phyloP scores from a whole-genome alignment of 2,113 vertebrate genomes.

The Odontesthes bonariensis region DNA sequence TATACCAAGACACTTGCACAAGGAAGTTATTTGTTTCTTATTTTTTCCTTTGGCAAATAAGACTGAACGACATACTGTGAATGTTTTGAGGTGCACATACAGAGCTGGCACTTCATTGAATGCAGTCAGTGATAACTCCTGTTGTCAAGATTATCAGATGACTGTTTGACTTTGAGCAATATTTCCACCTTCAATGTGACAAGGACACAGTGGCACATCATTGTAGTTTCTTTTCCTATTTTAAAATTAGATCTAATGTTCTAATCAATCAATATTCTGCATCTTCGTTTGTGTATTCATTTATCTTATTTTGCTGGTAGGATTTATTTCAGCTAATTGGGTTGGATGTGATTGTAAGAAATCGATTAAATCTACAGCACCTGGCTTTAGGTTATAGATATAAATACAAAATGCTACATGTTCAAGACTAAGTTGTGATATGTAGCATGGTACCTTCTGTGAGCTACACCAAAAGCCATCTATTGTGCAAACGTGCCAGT shows the following conservation, averaged over 20 bases:
- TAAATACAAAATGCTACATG: slow-evolving; percentile 45
- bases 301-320: not conserved
- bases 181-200: slow-evolving; percentile 76
- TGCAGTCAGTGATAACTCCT: slow-evolving; percentile 58
- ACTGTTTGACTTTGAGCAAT: slow-evolving; percentile 80
- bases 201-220: slow-evolving; percentile 62
- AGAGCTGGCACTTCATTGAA: slow-evolving; percentile 53
- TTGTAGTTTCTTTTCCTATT: slow-evolving; percentile 48
- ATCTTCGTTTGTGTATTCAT: slow-evolving; percentile 1
- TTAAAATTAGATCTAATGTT: slow-evolving; percentile 37
- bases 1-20: slow-evolving; percentile 32
- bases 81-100: slow-evolving; percentile 59
- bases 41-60: slow-evolving; percentile 45
- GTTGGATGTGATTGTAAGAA: slow-evolving; percentile 39
- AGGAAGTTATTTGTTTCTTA: slow-evolving; percentile 20
- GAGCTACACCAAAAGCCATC: slow-evolving; percentile 75
- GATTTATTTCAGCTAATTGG: slow-evolving; percentile 38
- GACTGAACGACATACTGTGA: slow-evolving; percentile 68
- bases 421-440: slow-evolving; percentile 42
- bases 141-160: slow-evolving; percentile 60
- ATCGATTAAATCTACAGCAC: slow-evolving; percentile 33
- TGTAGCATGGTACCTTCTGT: slow-evolving; percentile 48
- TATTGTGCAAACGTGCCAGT: slow-evolving; percentile 63
- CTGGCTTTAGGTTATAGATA: slow-evolving; percentile 47
- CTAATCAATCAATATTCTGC: slow-evolving; percentile 35